Evolutionary conservation across 2,797 vertebrate genomes (phyloP), one percentile per base, ranked within the genome.

Genomic region (Taenioides sp.): DNA sequence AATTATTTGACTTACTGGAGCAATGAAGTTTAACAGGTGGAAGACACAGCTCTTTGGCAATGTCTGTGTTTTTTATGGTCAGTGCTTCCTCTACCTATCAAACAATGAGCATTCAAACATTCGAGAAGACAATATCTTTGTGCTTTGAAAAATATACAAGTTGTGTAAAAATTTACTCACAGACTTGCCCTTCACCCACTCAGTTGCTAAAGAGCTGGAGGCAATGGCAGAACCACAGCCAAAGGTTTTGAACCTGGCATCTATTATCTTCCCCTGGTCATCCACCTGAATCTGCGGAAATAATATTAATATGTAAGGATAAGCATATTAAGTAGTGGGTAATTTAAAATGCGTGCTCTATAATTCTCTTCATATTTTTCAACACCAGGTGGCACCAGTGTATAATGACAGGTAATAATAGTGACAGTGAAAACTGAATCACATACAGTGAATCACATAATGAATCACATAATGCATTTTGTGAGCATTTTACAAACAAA

Each of bases 1-100:
- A 0, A 50, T 0, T 65, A 5, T n/a, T 57, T 60, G 34, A 93
- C 96, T 94, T 92, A 99, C 97, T 99, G 16, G 98, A 99, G 90
- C 98, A 99, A 92, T 99, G 97, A 70, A 99, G 95, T 49, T 99
- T 99, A 65, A 99, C 97, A 0, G 98, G 98, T 0, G 98, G 98
- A 43, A 99, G 96, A 91, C 95, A 94, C 61, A 99, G 95, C 52
- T 99, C 98, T 90, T 97, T 98, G 73, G 98, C 98, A 3, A 99
- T 99, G 23, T 99, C 97, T 0, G 96, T 97, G 91, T 99, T 99
- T 86, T 89, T 98, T 83, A 99, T 98, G 37, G 87, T 89, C 88
- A 96, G 76, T 0, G 98, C 98, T 90, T 99, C 97, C 0, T 97
- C 96, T 84, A 99, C 88, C 98, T 99, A 58, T 83, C 68, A 2